Percentiles rank a stretch among this genome's conserved stretches.
Conservation (phyloP, 2,113 vertebrate species). For the Hydrolagus affinis region DNA sequence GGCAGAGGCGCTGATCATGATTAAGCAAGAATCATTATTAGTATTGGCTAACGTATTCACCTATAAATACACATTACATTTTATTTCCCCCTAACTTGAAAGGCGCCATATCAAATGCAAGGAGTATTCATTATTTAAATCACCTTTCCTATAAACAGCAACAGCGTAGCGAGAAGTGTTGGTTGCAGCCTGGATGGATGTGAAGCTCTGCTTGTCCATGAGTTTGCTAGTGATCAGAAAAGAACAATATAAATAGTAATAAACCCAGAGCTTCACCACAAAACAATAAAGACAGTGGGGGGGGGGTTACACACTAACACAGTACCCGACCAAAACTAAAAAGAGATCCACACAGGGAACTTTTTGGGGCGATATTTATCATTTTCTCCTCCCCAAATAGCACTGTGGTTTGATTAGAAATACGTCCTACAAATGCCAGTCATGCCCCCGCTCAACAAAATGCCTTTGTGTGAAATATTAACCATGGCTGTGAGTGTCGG, state of each 20-base stretch:
- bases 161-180: conserved; percentile 86
- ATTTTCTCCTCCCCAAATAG: no score
- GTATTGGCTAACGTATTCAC: background rate
- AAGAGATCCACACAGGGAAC: background rate
- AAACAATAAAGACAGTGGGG: background rate
- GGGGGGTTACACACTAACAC: background rate
- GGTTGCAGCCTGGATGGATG: conserved; percentile 85
- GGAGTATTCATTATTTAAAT: background rate
- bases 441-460: no score
- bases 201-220: conserved; percentile 94
- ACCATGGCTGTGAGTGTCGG: no score
- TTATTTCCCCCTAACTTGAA: background rate
- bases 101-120: background rate
- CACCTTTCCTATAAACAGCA: conserved; percentile 89
- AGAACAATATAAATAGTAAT: background rate
- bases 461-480: no score
- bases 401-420: no score
- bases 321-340: background rate
- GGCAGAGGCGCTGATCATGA: background rate
- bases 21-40: background rate
- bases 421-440: no score
- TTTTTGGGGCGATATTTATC: no score
- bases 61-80: background rate
- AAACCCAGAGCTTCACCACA: background rate
- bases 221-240: conserved; percentile 66